Conservation (phyloP, 2,113 vertebrate species). For the Chloebia gouldiae region DNA sequence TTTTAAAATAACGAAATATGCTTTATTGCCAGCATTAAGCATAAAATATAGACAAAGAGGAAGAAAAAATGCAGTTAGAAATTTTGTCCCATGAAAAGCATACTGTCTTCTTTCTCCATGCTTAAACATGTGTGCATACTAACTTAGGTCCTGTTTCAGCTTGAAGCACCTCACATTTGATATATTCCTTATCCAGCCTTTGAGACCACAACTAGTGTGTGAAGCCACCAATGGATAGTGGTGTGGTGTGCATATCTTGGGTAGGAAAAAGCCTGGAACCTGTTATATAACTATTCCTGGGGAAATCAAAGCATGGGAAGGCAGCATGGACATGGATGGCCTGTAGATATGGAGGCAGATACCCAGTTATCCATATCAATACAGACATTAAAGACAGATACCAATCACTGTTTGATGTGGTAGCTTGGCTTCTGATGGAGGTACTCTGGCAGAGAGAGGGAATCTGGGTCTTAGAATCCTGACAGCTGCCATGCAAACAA, state of each 20-base stretch:
- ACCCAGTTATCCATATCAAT: not conserved
- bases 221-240: not conserved
- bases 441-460: not conserved
- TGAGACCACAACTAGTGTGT: not conserved
- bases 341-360: not conserved
- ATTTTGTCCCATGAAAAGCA: not conserved
- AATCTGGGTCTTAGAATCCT: not conserved
- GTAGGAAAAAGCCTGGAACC: not conserved
- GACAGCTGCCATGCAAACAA: not conserved
- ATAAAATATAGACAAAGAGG: not conserved
- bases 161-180: not conserved
- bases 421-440: not conserved
- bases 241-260: fast-evolving
- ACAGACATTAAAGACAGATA: not conserved
- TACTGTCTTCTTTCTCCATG: not conserved
- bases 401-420: not conserved
- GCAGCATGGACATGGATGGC: not conserved
- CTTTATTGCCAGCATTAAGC: not conserved
- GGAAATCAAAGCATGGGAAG: not conserved
- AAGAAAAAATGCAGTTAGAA: not conserved
- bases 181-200: not conserved
- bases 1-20: not conserved
- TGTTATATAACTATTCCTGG: not conserved
- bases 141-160: not conserved
- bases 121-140: not conserved